Evolutionary conservation across 2,113 vertebrate genomes (phyloP), one percentile per base, ranked within the genome.

Genomic region (Caranx ignobilis): DNA sequence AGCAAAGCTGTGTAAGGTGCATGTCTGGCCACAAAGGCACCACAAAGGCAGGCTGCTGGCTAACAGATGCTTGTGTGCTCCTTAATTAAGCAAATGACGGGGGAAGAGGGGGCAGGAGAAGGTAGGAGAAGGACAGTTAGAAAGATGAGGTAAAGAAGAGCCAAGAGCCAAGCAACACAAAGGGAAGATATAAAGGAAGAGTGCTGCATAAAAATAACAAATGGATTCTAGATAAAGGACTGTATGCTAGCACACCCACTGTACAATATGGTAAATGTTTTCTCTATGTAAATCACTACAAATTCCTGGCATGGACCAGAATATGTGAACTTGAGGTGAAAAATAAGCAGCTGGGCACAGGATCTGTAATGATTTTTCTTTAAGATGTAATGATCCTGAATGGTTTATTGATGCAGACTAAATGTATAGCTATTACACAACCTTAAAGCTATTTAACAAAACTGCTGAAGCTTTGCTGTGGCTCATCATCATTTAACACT

Each of bases 71-170:
- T 87, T 60, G 62, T 77, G 68, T 81, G 64, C 64, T 86, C 67
- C 85, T 91, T 94, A 89, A 94, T 94, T 92, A 94, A 82, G 78
- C 76, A 91, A 88, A 85, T 84, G 60, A 85, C 18, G 2, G 50
- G 75, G 68, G 18, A 32, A 32, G 41, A 32, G 56, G 15, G 15
- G 37, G 57, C n/a, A 37, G 43, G 48, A 67, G 61, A 9, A 10
- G 52, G 60, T 16, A 41, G 63, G 45, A 18, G 15, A 67, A 31
- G 47, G 5, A 37, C 69, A 57, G 60, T 61, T 35, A 9, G 52
- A 73, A 43, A 62, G 61, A 74, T 9, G 31, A 32, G 52, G 32
- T 62, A 48, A 61, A 43, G n/a, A 70, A 18, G 11, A 81, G 50
- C 16, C 2, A 45, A 64, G 37, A 47, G 47, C 48, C 68, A 60